Evolutionary conservation across 2,888 invertebrate species (phyloP).

Genomic region (Archips xylosteana): DNA sequence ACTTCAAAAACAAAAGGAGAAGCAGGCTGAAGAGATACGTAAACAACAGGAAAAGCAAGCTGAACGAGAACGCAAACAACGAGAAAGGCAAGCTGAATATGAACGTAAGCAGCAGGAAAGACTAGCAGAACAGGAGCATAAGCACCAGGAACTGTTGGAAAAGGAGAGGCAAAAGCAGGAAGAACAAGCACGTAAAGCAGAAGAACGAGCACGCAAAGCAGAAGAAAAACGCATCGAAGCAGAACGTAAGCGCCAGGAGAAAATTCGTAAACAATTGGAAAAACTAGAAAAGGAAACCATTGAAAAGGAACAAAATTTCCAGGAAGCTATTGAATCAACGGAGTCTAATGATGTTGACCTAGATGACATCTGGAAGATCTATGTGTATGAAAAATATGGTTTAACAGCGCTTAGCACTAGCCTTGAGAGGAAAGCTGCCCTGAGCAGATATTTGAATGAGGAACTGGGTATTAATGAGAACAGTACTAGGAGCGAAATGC

Average conservation of each 20-base stretch:
- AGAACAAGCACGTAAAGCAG: conserved; percentile 26
- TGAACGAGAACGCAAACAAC: conserved; percentile 54
- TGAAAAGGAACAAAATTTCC: conserved; percentile 46
- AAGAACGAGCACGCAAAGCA: conserved; percentile 31
- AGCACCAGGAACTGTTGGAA: conserved; percentile 49
- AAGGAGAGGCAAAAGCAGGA: conserved; percentile 4
- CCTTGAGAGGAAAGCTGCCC: conserved; percentile 64
- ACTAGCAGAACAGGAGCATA: conserved; percentile 53
- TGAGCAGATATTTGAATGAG: conserved; percentile 67
- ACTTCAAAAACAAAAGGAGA: conserved; percentile 52
- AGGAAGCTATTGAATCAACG: conserved; percentile 51
- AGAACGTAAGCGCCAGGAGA: conserved; percentile 44
- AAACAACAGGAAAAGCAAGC: conserved; percentile 56
- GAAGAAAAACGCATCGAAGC: conserved; percentile 40
- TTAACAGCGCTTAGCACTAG: conserved; percentile 62
- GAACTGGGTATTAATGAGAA: conserved; percentile 67
- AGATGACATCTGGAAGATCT: conserved; percentile 74
- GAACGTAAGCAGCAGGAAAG: conserved; percentile 56
- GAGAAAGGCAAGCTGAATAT: conserved; percentile 55
- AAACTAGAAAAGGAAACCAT: conserved; percentile 56
- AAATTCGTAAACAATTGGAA: conserved; percentile 36
- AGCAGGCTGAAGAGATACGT: conserved; percentile 52
- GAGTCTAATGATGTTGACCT: conserved; percentile 67
- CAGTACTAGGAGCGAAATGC: conserved; percentile 71
- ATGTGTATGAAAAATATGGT: conserved; percentile 71